A percentile compares a stretch with the other conserved stretches of the same genome.
Conservation (phyloP, 2,113 vertebrate species). For the Phyllostomus discolor region DNA sequence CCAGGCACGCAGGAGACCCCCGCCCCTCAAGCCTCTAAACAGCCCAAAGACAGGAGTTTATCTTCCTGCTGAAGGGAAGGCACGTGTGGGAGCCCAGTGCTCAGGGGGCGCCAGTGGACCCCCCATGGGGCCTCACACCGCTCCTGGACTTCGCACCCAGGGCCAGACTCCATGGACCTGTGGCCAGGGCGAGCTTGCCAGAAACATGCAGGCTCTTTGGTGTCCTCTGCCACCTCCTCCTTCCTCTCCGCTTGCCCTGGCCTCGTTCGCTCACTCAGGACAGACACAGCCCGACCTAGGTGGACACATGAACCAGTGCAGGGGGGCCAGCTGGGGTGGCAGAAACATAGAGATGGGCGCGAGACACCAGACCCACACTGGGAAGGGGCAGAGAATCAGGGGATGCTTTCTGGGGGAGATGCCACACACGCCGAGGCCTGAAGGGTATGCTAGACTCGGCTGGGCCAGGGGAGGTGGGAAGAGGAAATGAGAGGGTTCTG, state of each 20-base stretch:
- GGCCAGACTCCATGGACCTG: background rate
- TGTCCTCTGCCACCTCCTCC: background rate
- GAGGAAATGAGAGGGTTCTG: background rate
- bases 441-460: background rate
- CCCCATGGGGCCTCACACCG: background rate
- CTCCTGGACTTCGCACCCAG: background rate
- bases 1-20: background rate
- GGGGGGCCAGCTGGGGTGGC: too few species aligned
- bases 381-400: background rate
- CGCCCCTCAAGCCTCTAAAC: background rate
- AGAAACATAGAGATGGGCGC: background rate
- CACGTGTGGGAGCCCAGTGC: rapidly evolving
- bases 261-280: background rate
- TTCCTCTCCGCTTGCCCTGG: background rate
- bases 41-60: background rate
- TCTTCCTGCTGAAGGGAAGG: background rate
- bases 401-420: background rate
- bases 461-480: background rate
- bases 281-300: background rate
- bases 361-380: background rate
- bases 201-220: background rate
- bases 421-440: rapidly evolving
- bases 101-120: background rate
- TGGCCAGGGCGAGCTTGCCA: background rate
- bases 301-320: background rate